Conservation (phyloP, 1,140 invertebrate species). For the Drosophila subpulchrella region DNA sequence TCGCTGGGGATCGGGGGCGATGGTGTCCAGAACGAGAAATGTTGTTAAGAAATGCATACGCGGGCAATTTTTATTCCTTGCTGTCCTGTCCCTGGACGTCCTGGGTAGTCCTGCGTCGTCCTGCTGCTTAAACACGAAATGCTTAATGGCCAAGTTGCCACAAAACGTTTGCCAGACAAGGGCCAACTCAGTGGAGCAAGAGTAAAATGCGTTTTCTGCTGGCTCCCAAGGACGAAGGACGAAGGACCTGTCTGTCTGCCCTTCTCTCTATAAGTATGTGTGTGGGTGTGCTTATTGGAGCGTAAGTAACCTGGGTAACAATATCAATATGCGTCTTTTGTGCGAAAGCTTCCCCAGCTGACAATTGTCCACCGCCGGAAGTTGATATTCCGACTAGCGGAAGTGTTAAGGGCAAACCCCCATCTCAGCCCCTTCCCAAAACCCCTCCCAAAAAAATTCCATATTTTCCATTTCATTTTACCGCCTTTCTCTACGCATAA, state of each 20-base stretch:
- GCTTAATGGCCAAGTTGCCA: constrained; percentile 80
- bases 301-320: constrained; percentile 70
- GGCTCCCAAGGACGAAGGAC: constrained; percentile 39
- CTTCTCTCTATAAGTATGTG: not conserved
- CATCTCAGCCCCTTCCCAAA: constrained; percentile 7
- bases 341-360: constrained; percentile 31
- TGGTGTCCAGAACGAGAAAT: constrained; percentile 38
- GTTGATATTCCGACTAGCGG: constrained; percentile 72
- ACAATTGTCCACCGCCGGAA: constrained; percentile 74
- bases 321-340: constrained; percentile 76
- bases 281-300: constrained; percentile 56
- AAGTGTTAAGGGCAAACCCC: constrained; percentile 58
- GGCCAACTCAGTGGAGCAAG: constrained; percentile 64
- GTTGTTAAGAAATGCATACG: constrained; percentile 78
- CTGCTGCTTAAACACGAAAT: constrained; percentile 57
- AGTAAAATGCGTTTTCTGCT: constrained; percentile 71
- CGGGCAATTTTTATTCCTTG: constrained; percentile 59
- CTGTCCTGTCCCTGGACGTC: constrained; percentile 9
- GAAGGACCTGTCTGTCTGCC: constrained; percentile 29
- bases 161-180: constrained; percentile 67
- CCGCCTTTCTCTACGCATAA: constrained; percentile 49
- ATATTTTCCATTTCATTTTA: constrained; percentile 56
- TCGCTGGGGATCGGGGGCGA: constrained; percentile 38
- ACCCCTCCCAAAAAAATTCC: constrained; percentile 59
- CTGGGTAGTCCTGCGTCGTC: not conserved